Base-by-base conservation (phyloP, 2,797 vertebrate species). In the Melanotaenia maccullochi region DNA sequence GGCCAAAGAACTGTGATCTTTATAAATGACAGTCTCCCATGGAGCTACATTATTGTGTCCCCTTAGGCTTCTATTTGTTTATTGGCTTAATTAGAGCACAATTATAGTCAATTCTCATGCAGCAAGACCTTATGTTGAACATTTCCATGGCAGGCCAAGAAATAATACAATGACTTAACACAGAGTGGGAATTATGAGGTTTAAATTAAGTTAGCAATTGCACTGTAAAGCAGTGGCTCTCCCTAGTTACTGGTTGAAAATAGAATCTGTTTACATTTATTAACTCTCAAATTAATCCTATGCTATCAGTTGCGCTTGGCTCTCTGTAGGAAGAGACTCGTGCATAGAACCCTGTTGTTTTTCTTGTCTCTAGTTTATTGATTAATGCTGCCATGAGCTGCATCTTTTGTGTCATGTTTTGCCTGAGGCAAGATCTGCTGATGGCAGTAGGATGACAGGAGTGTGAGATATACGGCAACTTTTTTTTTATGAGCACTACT, bases 61-160 rank as follows among this genome's bases (percentile, higher is more conserved):
- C 85, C 75, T 18, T 44, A 69, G 90, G 87, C 73, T 84, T 75
- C 62, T 87, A 56, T 91, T 90, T 88, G 86, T 90, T 92, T 92
- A 90, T 91, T 88, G 74, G 79, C 88, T 90, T 89, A 93, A 94
- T 94, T 90, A 91, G 81, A 83, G 74, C 2, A 30, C 78, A 85
- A 87, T 89, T 88, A 85, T 61, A 9, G 79, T 22, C 63, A 65
- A 74, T 74, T 80, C 68, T 83, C 59, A 81, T 65, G 76, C 80
- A 83, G 75, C 78, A 73, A 76, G 65, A 54, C 56, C 49, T 64
- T 74, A 68, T 77, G 44, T 62, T 74, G 47, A 81, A 69, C 7
- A 32, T 75, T 84, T 81, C 63, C 60, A 73, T 60, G 54, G 62
- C 76, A 75, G 65, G 65, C 84, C 68, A 72, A 57, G 69, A 81